Conservation (phyloP, 2,888 invertebrate species). For the Dasypolia templi region DNA sequence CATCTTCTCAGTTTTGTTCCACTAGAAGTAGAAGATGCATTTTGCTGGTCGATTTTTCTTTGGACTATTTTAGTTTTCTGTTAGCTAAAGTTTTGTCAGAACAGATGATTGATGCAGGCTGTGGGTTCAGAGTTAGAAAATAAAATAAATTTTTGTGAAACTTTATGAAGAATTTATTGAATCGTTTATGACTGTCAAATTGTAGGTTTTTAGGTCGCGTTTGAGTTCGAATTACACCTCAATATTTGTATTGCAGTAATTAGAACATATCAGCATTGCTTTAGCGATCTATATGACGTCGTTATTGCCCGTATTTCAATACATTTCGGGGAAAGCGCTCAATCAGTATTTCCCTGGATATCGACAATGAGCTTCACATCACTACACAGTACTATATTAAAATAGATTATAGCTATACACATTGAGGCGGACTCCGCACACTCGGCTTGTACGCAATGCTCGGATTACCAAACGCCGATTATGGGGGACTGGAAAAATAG, state of each 20-base stretch:
- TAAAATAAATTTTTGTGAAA: neutral
- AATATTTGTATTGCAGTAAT: neutral
- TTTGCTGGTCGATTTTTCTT: constrained; percentile 1
- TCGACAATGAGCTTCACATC: constrained; percentile 32
- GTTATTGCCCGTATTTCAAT: neutral
- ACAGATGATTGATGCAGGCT: constrained; percentile 16
- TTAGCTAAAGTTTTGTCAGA: constrained; percentile 9
- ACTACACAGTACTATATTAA: constrained; percentile 15
- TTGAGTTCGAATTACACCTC: neutral
- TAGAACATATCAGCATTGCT: neutral
- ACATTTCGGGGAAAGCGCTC: neutral
- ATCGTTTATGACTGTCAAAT: neutral
- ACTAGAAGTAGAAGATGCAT: constrained; percentile 21
- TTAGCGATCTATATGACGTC: neutral
- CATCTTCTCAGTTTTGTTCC: constrained; percentile 31
- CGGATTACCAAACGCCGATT: constrained; percentile 52
- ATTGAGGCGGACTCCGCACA: constrained; percentile 32
- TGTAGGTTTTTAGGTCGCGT: neutral
- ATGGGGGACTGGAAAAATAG: constrained; percentile 30
- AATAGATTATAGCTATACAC: constrained; percentile 13
- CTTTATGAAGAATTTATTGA: neutral
- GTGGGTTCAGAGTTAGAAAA: neutral
- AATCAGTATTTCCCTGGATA: constrained; percentile 17
- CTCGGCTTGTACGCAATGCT: constrained; percentile 35
- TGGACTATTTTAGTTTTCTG: neutral